phyloP scores from a whole-genome alignment of 2,888 invertebrate species.

The Platypus cylindrus region DNA sequence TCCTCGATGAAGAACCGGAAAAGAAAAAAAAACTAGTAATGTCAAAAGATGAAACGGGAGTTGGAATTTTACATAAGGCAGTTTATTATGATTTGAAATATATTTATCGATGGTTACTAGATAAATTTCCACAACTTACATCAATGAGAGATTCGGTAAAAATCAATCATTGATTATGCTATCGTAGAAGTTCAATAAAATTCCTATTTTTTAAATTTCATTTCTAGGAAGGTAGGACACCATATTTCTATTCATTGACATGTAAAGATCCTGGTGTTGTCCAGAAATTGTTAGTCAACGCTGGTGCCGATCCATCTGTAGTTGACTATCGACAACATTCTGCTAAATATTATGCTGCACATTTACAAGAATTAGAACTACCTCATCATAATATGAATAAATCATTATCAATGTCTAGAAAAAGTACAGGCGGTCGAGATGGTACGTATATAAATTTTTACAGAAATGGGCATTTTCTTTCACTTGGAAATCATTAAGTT shows the following conservation, averaged over 20 bases:
- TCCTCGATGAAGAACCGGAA: constrained; percentile 36
- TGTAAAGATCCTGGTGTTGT: constrained; percentile 44
- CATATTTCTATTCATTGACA: constrained; percentile 53
- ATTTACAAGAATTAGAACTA: constrained; percentile 41
- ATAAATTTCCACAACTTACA: constrained; percentile 52
- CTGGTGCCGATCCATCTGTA: constrained; percentile 49
- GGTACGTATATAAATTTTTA: constrained; percentile 21
- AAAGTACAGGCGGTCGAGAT: constrained; percentile 25
- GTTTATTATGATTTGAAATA: constrained; percentile 61
- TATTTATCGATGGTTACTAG: constrained; percentile 57
- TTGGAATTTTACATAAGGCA: constrained; percentile 67
- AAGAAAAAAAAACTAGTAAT: constrained; percentile 41
- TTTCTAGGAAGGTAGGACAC: constrained; percentile 50
- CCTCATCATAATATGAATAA: constrained; percentile 35
- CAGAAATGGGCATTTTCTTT: too few relatives aligned
- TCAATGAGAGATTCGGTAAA: constrained; percentile 56
- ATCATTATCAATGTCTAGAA: constrained; percentile 22
- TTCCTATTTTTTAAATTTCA: not conserved
- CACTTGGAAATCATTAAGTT: too few relatives aligned
- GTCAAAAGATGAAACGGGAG: constrained; percentile 57
- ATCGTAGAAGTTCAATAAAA: not conserved
- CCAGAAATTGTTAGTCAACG: constrained; percentile 46
- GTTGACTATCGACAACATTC: constrained; percentile 46
- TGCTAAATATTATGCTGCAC: constrained; percentile 44
- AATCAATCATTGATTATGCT: not conserved